These are phyloP conservation scores for Wiebesia pumilae DNA, from an alignment of 1,140 invertebrate species.

Conservation along the genomic window DNA sequence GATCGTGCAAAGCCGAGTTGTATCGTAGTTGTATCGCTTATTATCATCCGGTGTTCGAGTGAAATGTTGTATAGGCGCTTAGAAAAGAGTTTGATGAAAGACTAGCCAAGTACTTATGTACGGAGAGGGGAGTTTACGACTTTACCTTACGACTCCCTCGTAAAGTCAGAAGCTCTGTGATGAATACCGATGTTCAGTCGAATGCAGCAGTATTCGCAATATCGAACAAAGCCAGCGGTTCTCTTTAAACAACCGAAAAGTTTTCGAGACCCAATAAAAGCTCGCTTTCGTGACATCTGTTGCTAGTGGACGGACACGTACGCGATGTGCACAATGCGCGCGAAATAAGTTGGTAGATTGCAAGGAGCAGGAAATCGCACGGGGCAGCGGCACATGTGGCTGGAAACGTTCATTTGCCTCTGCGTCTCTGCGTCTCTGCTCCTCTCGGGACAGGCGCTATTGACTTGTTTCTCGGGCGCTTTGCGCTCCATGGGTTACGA, in stretches of 20 bases:
- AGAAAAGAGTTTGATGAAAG: neutral
- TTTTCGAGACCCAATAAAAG: neutral
- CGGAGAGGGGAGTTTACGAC: neutral
- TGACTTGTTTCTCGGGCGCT: too few species aligned
- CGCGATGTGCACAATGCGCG: neutral
- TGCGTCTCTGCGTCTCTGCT: neutral
- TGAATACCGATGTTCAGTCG: neutral
- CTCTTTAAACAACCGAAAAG: neutral
- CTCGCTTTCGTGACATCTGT: neutral
- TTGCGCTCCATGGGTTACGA: neutral
- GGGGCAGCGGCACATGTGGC: too few species aligned
- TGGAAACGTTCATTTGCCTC: constrained; percentile 33
- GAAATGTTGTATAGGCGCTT: neutral
- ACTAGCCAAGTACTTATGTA: too few species aligned
- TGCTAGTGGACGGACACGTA: neutral
- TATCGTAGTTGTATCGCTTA: too few species aligned
- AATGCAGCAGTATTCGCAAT: neutral
- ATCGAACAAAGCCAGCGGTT: neutral
- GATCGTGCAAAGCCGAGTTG: too few species aligned
- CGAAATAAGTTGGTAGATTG: constrained; percentile 13
- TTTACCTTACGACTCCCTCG: neutral
- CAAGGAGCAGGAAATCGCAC: neutral
- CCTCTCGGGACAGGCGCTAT: neutral
- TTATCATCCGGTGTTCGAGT: too few species aligned
- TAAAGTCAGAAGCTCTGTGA: neutral